Evolutionary conservation across 2,797 vertebrate species (phyloP).

Genomic region (Luscinia luscinia): DNA sequence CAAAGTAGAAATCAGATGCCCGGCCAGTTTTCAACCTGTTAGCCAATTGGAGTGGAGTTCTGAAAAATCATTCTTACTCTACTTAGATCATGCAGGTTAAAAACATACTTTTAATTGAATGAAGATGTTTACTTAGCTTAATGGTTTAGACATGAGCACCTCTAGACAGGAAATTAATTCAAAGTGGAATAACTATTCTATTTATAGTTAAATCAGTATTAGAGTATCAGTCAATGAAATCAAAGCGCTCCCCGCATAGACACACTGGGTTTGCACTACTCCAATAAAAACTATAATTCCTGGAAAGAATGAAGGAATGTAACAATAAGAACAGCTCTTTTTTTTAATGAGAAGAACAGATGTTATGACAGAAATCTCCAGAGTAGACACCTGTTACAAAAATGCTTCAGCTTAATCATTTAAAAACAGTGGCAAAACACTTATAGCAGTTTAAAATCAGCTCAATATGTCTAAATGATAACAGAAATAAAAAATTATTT

Average conservation of each 20-base stretch:
- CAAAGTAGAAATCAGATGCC: background rate
- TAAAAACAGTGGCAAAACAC: background rate
- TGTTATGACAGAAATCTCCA: background rate
- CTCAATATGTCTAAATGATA: background rate
- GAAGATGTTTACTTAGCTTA: background rate
- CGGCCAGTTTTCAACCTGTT: background rate
- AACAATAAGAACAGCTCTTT: background rate
- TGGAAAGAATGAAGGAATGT: background rate
- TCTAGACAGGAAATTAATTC: background rate
- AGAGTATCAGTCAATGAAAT: background rate
- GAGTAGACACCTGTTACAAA: background rate
- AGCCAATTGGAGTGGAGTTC: background rate
- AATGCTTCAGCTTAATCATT: background rate
- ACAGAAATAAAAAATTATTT: background rate
- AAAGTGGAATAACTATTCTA: background rate
- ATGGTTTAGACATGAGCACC: background rate
- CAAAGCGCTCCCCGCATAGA: background rate
- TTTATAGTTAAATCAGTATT: background rate
- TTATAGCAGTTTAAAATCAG: background rate
- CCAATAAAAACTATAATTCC: background rate
- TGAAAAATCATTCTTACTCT: background rate
- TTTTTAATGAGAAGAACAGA: background rate
- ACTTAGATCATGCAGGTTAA: background rate
- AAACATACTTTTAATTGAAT: background rate
- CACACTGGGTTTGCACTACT: background rate